Conservation (phyloP, 2,797 vertebrate genomes). For the Adelosebastes latens region DNA sequence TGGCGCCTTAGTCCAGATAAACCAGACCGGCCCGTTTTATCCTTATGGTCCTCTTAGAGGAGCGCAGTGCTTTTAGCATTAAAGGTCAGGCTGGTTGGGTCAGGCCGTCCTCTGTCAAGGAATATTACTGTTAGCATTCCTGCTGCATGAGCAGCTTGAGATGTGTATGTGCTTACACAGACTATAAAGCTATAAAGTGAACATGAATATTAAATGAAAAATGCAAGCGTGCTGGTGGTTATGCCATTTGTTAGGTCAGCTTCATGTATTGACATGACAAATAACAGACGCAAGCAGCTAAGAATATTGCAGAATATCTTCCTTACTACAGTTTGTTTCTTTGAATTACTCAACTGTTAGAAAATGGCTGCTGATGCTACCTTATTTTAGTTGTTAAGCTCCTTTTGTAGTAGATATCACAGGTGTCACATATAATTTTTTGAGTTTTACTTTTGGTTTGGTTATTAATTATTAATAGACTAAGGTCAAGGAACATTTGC, state of each 20-base stretch:
- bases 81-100: conserved; percentile 69
- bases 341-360: not conserved
- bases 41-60: conserved; percentile 30
- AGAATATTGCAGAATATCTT: not conserved
- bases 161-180: conserved; percentile 32
- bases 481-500: not conserved
- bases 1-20: conserved; percentile 25
- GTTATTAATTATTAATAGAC: not conserved
- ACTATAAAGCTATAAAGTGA: conserved; percentile 14
- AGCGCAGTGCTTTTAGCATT: conserved; percentile 53
- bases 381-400: not conserved
- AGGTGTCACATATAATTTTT: not conserved
- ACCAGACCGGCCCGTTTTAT: conserved; percentile 33
- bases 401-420: not conserved
- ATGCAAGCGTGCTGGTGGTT: not conserved
- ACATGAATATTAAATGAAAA: conserved; percentile 5
- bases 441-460: not conserved
- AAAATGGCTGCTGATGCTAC: not conserved
- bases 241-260: conserved; percentile 14
- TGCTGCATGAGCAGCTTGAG: conserved; percentile 58
- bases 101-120: conserved; percentile 63
- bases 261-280: conserved; percentile 1
- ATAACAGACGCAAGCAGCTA: not conserved
- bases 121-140: conserved; percentile 69
- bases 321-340: not conserved